Evolutionary conservation across 2,888 invertebrate species (phyloP).

Genomic region (Microchrysa polita): DNA sequence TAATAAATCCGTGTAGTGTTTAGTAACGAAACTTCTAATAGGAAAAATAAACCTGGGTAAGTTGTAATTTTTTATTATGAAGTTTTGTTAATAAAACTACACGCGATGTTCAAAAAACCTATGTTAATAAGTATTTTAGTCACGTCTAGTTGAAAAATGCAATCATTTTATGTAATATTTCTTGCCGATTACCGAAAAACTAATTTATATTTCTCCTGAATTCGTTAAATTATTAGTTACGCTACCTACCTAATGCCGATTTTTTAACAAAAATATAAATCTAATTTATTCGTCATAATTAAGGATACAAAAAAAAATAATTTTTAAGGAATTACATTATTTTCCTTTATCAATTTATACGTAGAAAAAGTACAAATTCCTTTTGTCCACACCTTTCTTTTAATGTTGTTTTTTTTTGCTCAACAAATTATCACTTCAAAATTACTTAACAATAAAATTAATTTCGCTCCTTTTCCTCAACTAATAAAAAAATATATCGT

Average conservation of each 20-base stretch:
- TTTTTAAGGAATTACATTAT: neutral
- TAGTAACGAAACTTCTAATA: no score
- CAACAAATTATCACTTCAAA: neutral
- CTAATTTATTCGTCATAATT: neutral
- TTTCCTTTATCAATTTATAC: neutral
- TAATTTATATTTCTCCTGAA: neutral
- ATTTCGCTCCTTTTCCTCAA: neutral
- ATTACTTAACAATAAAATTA: constrained; percentile 4
- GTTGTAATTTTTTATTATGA: no score
- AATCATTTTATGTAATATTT: no score
- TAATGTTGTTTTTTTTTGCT: neutral
- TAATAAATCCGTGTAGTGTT: no score
- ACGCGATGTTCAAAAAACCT: no score
- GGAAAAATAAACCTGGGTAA: no score
- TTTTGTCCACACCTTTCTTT: neutral
- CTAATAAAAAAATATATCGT: neutral
- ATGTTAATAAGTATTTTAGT: no score
- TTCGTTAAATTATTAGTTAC: constrained; percentile 23
- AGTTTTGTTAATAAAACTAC: no score
- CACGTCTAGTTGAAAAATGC: no score
- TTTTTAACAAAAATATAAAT: constrained; percentile 2
- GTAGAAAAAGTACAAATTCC: neutral
- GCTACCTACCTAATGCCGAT: constrained; percentile 36
- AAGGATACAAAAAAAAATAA: constrained; percentile 4
- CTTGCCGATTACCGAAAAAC: no score